phyloP scores from a whole-genome alignment of 2,797 vertebrate genomes.

The Rhinichthys osculus region DNA sequence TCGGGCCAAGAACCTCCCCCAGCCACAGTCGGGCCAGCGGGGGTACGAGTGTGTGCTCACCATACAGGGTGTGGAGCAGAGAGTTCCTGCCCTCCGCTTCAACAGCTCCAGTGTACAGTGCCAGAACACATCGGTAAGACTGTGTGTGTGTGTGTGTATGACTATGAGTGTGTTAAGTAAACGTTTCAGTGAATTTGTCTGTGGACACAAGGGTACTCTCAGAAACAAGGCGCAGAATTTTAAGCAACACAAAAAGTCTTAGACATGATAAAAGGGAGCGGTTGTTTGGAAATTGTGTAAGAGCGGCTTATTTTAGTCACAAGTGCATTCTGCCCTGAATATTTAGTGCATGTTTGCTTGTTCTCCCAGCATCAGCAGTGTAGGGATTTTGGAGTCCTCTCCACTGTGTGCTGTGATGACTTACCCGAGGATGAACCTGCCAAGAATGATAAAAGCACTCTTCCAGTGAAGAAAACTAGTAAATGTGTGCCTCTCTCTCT shows the following conservation, averaged over 20 bases:
- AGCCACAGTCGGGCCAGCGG: constrained; percentile 94
- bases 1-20: constrained; percentile 94
- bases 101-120: constrained; percentile 98
- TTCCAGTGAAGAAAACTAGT: constrained; percentile 50
- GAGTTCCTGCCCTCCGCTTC: constrained; percentile 94
- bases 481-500: constrained; percentile 20
- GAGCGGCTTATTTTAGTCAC: constrained; percentile 16
- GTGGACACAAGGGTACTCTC: constrained; percentile 45
- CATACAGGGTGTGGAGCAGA: constrained; percentile 91
- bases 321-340: constrained; percentile 39
- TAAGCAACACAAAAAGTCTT: constrained; percentile 18
- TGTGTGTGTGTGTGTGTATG: constrained; percentile 44
- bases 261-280: constrained; percentile 19
- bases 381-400: constrained; percentile 33
- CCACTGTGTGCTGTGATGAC: constrained; percentile 41
- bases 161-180: constrained; percentile 37
- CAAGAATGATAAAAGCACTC: constrained; percentile 56
- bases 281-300: constrained; percentile 34
- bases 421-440: constrained; percentile 48
- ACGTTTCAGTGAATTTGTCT: constrained; percentile 50
- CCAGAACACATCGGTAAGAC: constrained; percentile 95
- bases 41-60: constrained; percentile 94
- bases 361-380: constrained; percentile 43
- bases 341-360: constrained; percentile 20
- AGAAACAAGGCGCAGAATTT: constrained; percentile 16